A percentile compares a stretch with the other conserved stretches of the same genome.
These are phyloP conservation scores for Geotrupes spiniger DNA, from an alignment of 2,888 invertebrate genomes.

Conservation along the genomic window DNA sequence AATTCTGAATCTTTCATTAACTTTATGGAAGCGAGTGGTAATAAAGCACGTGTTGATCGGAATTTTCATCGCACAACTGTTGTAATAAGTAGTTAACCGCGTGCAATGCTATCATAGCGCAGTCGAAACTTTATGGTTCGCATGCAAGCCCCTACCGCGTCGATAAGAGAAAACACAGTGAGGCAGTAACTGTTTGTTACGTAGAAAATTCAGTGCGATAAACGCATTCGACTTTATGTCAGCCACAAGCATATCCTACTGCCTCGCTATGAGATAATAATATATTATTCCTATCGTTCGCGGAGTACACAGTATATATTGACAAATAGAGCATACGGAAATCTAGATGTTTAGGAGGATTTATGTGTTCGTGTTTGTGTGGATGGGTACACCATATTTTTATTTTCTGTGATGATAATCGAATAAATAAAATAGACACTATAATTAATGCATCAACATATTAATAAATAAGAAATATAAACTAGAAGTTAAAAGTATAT, in stretches of 20 bases:
- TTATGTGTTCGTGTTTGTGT: too few relatives aligned
- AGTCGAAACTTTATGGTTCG: constrained; percentile 28
- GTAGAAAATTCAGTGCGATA: constrained; percentile 28
- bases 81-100: constrained; percentile 25
- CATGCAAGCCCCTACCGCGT: constrained; percentile 26
- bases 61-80: constrained; percentile 27
- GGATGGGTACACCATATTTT: too few relatives aligned
- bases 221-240: constrained; percentile 26
- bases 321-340: too few relatives aligned
- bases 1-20: constrained; percentile 22
- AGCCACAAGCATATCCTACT: constrained; percentile 9
- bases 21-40: constrained; percentile 21
- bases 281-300: too few relatives aligned
- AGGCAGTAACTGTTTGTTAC: constrained; percentile 27
- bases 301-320: too few relatives aligned
- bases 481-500: too few relatives aligned
- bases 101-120: constrained; percentile 19
- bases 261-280: neutral
- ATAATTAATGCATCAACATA: too few relatives aligned
- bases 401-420: too few relatives aligned
- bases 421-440: too few relatives aligned
- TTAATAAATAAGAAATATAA: too few relatives aligned
- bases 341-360: too few relatives aligned
- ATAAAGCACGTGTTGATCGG: constrained; percentile 25
- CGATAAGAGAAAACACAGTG: constrained; percentile 27